A percentile compares a stretch with the other conserved stretches of the same genome.
Evolutionary conservation across 2,113 vertebrate genomes (phyloP).

Genomic region (Pollimyrus isidori): DNA sequence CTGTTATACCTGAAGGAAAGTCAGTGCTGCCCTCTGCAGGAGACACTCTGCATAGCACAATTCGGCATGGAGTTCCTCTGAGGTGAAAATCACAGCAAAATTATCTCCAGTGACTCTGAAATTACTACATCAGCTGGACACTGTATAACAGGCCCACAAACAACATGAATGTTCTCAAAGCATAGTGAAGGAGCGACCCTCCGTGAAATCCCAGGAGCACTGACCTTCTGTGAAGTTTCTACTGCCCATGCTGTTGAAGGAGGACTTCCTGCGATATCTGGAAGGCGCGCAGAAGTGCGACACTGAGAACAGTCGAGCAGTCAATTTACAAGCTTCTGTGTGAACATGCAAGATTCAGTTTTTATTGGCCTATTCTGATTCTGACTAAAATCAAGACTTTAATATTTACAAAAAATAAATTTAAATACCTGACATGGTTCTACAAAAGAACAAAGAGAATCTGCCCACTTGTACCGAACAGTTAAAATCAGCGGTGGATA

Average conservation of each 20-base stretch:
- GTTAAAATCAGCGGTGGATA: neutral
- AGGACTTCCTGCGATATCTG: constrained; percentile 85
- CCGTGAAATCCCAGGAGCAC: constrained; percentile 17
- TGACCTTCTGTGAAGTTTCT: constrained; percentile 87
- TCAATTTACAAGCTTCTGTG: neutral
- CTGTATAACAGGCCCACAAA: constrained; percentile 5
- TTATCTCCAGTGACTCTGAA: constrained; percentile 14
- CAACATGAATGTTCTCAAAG: neutral
- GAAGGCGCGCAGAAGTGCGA: neutral
- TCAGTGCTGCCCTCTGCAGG: constrained; percentile 93
- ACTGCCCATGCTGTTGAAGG: constrained; percentile 71
- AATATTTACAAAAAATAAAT: neutral
- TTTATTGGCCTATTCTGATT: neutral
- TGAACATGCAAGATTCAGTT: neutral
- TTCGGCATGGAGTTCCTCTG: constrained; percentile 96
- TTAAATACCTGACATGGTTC: neutral
- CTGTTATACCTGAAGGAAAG: constrained; percentile 82
- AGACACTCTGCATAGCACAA: constrained; percentile 96
- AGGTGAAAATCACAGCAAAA: constrained; percentile 26
- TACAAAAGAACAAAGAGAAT: neutral
- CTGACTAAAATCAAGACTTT: neutral
- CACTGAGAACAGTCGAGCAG: neutral
- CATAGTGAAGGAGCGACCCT: neutral
- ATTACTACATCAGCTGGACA: neutral
- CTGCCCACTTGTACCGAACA: neutral